phyloP scores from a whole-genome alignment of 2,888 invertebrate species.

The Scelioninae gen. 2 region DNA sequence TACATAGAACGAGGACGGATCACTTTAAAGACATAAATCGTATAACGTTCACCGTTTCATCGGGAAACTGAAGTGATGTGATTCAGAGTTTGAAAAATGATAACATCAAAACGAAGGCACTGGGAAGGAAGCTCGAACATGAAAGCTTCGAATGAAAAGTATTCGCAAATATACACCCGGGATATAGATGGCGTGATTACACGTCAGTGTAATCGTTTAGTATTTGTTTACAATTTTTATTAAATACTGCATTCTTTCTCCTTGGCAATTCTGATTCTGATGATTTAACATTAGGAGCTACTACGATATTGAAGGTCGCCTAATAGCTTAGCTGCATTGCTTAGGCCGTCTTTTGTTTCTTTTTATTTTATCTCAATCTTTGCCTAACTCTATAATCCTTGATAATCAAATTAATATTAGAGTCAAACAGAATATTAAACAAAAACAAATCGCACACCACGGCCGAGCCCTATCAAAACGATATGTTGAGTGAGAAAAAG shows the following conservation, averaged over 20 bases:
- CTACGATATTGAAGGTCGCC: conserved; percentile 42
- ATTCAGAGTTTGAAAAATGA: conserved; percentile 43
- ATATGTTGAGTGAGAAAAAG: conserved; percentile 46
- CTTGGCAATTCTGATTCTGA: conserved; percentile 3
- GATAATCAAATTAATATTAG: conserved; percentile 29
- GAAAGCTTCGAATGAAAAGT: conserved; percentile 55
- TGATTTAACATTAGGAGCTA: conserved; percentile 39
- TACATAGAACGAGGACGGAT: conserved; percentile 37
- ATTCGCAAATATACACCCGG: conserved; percentile 47
- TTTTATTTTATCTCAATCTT: conserved; percentile 12
- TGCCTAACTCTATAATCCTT: conserved; percentile 7
- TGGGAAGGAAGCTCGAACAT: conserved; percentile 59
- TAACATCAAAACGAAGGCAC: conserved; percentile 56
- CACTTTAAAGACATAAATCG: not conserved
- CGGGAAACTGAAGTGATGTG: conserved; percentile 11
- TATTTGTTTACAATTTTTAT: not conserved
- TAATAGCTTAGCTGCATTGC: conserved; percentile 25
- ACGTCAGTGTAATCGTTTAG: conserved; percentile 8
- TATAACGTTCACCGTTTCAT: too few relatives aligned
- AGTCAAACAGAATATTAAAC: not conserved
- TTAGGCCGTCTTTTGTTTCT: conserved; percentile 55
- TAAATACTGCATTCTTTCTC: not conserved
- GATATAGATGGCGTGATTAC: conserved; percentile 43
- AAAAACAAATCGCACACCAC: not conserved
- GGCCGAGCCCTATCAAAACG: conserved; percentile 29